A percentile compares a stretch with the other conserved stretches of the same genome.
Evolutionary conservation across 2,113 vertebrate species (phyloP).

Genomic region (Myanophis thanlyinensis): DNA sequence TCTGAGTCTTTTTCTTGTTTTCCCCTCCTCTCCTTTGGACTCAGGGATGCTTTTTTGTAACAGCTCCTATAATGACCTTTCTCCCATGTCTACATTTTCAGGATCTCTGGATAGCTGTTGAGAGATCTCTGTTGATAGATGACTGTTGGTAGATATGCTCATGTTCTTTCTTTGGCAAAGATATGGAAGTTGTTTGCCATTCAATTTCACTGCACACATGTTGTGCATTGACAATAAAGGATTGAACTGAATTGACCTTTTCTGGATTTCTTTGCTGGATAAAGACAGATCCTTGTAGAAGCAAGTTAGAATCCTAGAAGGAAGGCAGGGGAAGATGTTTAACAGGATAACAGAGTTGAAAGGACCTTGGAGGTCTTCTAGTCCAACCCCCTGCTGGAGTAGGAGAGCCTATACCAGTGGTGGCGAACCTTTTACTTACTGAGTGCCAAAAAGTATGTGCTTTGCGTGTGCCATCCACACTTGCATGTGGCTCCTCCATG

Average conservation of each 20-base stretch:
- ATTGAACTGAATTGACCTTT: too few species aligned
- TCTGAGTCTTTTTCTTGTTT: background rate
- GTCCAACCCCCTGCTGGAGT: background rate
- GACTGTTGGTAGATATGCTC: background rate
- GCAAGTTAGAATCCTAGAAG: background rate
- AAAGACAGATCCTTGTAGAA: background rate
- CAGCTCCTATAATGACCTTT: background rate
- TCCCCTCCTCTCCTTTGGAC: background rate
- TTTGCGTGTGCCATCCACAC: too few species aligned
- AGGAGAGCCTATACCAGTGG: too few species aligned
- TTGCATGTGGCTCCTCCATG: too few species aligned
- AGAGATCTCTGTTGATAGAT: background rate
- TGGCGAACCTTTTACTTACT: too few species aligned
- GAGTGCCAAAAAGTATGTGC: too few species aligned
- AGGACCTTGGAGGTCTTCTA: background rate
- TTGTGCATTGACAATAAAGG: too few species aligned
- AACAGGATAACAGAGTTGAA: background rate
- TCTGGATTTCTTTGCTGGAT: background rate
- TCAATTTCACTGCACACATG: too few species aligned
- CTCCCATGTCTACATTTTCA: background rate
- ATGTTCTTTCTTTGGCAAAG: background rate
- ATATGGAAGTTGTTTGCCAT: background rate
- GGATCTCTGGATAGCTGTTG: background rate
- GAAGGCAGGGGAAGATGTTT: background rate
- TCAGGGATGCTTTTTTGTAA: background rate